Conservation (phyloP, 2,113 vertebrate genomes). For the Corythornis vintsioides region DNA sequence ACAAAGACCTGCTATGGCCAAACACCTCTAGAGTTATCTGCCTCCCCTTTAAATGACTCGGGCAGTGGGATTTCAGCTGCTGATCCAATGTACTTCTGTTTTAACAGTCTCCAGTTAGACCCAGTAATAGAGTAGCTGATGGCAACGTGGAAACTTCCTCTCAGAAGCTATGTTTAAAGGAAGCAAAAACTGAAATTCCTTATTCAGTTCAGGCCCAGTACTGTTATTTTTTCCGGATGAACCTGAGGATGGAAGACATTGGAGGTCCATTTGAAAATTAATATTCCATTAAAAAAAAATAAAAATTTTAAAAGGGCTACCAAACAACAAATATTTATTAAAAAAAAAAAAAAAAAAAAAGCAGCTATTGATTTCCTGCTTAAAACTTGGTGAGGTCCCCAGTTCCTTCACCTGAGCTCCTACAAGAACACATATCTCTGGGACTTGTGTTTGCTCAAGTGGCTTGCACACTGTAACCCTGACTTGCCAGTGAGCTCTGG, state of each 20-base stretch:
- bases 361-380: neutral
- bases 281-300: neutral
- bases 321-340: neutral
- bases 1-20: neutral
- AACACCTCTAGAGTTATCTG: neutral
- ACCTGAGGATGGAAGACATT: neutral
- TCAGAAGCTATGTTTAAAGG: neutral
- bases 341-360: neutral
- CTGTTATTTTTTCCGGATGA: neutral
- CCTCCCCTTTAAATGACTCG: neutral
- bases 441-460: neutral
- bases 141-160: neutral
- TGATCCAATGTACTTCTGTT: neutral
- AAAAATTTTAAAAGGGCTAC: neutral
- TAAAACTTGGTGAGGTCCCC: neutral
- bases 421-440: neutral
- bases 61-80: neutral
- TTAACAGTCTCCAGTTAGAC: neutral
- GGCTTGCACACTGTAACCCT: constrained; percentile 1
- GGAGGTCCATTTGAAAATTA: neutral
- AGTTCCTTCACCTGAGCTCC: neutral
- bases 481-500: neutral
- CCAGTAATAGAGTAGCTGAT: neutral
- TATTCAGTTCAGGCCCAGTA: neutral
- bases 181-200: neutral